These are phyloP conservation scores for Salminus brasiliensis DNA, from an alignment of 2,113 vertebrate genomes.

Conservation along the genomic window DNA sequence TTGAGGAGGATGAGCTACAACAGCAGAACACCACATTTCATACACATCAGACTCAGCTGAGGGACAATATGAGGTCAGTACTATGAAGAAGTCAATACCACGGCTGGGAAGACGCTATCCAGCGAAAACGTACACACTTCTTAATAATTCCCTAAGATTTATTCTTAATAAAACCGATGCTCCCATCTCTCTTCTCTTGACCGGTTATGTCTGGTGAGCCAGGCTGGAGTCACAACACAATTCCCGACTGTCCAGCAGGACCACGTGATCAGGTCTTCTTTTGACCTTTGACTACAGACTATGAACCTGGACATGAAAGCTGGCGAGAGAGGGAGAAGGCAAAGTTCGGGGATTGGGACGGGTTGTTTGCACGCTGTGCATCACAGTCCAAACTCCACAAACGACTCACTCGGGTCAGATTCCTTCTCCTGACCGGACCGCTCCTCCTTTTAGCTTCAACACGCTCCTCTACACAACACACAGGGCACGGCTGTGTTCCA, in stretches of 20 bases:
- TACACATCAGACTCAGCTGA: background rate
- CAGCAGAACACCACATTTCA: too few species aligned
- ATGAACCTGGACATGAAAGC: slow-evolving; percentile 30
- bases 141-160: background rate
- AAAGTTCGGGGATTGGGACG: background rate
- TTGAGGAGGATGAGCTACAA: too few species aligned
- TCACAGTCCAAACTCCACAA: slow-evolving; percentile 46
- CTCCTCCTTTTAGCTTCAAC: background rate
- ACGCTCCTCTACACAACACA: background rate
- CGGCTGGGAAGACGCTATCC: background rate
- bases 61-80: background rate
- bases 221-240: background rate
- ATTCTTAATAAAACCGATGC: background rate
- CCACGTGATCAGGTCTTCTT: background rate
- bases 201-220: background rate
- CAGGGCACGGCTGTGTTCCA: background rate
- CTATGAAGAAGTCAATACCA: background rate
- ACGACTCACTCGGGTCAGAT: background rate
- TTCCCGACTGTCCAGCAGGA: background rate
- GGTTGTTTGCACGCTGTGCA: slow-evolving; percentile 23
- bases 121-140: background rate
- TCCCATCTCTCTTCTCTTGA: background rate
- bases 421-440: background rate
- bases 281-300: slow-evolving; percentile 51
- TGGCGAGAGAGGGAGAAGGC: slow-evolving; percentile 36